Base-by-base conservation (phyloP, 2,113 vertebrate genomes). In the Lepus americanus region DNA sequence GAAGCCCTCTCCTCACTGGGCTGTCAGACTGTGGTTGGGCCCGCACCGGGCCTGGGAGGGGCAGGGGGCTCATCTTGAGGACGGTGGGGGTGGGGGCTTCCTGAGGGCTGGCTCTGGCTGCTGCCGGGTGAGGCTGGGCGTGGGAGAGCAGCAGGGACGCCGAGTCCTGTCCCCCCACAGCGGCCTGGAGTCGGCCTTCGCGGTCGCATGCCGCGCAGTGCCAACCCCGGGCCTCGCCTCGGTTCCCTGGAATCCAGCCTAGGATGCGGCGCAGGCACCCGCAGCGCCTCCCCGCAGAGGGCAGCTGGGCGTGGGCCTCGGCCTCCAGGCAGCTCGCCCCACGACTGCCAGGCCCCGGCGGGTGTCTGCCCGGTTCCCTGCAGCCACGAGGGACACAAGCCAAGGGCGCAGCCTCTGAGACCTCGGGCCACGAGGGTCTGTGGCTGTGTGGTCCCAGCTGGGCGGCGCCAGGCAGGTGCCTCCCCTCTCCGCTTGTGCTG, bases 181-280 rank as follows among this genome's bases (percentile, higher is more conserved):
- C n/a, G 51, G 80, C 44, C 44, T 20, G 8, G 44, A 0, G 19
- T 12, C 3, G 11, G 77, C 29, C n/a, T 4, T 2, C 3, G 31
- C 55, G 44, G 44, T 44, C 44, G 6, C 44, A 44, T 44, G 44
- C 44, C 44, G 6, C 44, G 44, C 44, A 7, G 44, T 44, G 44
- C 44, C 44, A 7, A 7, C 44, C 44, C 7, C 6, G 44, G 36
- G 36, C 36, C 29, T 22, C 10, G 59, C 44, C 87, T 25, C 13
- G 36, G 81, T 83, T 36, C 74, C 73, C 49, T 87, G 90, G 94
- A 79, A 82, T 81, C 17, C 17, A 63, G 70, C 92, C 90, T 63
- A 29, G 76, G 80, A 74, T 33, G 53, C 36, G 87, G 79, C 10
- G 36, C 33, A 22, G 90, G n/a, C 22, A 9, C 85, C 81, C 61